Percentiles rank a stretch among this genome's conserved stretches.
Evolutionary conservation across 2,113 vertebrate species (phyloP).

Genomic region (Sinocyclocheilus rhinocerous): DNA sequence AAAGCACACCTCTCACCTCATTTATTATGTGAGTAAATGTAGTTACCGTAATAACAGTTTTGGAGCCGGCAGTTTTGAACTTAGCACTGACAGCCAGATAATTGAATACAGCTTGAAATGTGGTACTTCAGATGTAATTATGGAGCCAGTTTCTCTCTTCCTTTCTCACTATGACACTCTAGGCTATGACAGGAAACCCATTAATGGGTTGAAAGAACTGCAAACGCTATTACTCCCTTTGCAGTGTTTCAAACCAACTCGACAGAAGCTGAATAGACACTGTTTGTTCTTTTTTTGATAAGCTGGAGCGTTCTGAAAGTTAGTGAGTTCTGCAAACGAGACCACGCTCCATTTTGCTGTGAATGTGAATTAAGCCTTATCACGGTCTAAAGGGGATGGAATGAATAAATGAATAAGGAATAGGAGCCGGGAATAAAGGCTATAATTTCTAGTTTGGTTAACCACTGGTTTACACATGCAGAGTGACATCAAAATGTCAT

Average conservation of each 20-base stretch:
- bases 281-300: conserved; percentile 40
- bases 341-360: neutral
- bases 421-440: neutral
- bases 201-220: conserved; percentile 47
- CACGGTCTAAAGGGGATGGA: conserved; percentile 1
- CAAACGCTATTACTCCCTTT: conserved; percentile 45
- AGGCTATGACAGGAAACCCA: conserved; percentile 49
- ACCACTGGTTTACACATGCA: neutral
- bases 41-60: conserved; percentile 47
- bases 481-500: conserved; percentile 38
- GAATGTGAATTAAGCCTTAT: conserved; percentile 42
- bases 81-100: conserved; percentile 46
- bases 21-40: conserved; percentile 47
- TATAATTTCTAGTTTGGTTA: conserved; percentile 23
- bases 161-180: neutral
- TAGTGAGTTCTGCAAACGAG: conserved; percentile 27
- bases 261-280: conserved; percentile 25
- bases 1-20: conserved; percentile 27
- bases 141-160: conserved; percentile 26
- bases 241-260: conserved; percentile 19
- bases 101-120: conserved; percentile 53
- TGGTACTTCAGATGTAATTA: conserved; percentile 55
- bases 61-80: conserved; percentile 27
- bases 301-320: conserved; percentile 13
- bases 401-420: conserved; percentile 24